phyloP scores from a whole-genome alignment of 2,797 vertebrate genomes.

The Threskiornis aethiopicus region DNA sequence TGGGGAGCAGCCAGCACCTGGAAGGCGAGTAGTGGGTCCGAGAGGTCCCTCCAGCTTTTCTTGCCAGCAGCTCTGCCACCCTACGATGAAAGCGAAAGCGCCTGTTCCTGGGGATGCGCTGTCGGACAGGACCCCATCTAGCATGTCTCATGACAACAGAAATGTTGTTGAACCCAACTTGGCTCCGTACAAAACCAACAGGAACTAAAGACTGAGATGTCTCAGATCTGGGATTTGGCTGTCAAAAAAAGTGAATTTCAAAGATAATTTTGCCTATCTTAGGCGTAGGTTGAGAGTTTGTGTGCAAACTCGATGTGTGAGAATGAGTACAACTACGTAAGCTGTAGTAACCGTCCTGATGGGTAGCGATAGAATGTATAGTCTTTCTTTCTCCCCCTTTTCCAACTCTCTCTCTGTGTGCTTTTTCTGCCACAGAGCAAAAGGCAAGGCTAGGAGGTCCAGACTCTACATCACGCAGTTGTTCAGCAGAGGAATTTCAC shows the following conservation, averaged over 20 bases:
- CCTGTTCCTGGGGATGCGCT: background rate
- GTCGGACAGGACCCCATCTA: background rate
- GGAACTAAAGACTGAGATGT: background rate
- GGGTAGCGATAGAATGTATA: background rate
- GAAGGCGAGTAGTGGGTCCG: background rate
- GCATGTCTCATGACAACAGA: background rate
- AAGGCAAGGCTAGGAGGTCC: background rate
- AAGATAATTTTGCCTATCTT: background rate
- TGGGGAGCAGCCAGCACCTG: background rate
- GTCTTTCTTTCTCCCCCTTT: background rate
- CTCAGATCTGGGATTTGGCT: background rate
- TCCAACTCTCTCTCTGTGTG: background rate
- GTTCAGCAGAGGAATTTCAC: conserved; percentile 10
- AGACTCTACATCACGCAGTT: accelerated
- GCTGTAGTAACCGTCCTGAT: background rate
- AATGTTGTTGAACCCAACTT: background rate
- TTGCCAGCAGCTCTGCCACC: background rate
- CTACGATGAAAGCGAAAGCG: accelerated
- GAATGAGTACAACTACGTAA: background rate
- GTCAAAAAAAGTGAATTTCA: background rate
- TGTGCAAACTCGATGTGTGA: background rate
- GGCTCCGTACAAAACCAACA: background rate
- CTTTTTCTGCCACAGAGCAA: background rate
- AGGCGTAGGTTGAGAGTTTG: background rate
- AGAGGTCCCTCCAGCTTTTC: background rate